A percentile compares a stretch with the other conserved stretches of the same genome.
These are phyloP conservation scores for Ganaspis brasiliensis DNA, from an alignment of 2,888 invertebrate species.

Conservation along the genomic window DNA sequence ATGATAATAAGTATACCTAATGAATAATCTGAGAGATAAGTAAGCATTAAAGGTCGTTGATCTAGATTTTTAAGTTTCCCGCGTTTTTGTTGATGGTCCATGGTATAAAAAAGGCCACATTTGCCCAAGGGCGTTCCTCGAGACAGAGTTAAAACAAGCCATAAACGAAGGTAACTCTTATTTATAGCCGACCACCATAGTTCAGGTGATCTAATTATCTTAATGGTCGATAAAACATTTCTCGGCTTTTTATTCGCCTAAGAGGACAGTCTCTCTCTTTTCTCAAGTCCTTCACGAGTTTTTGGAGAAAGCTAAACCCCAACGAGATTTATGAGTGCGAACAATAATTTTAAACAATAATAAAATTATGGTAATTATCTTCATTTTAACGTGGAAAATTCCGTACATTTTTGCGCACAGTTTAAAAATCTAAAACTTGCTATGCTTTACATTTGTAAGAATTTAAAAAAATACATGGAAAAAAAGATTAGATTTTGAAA, in stretches of 20 bases:
- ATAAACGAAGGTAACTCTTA: slow-evolving; percentile 35
- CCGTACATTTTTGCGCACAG: no score
- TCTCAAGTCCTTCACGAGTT: slow-evolving; percentile 22
- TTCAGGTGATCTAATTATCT: slow-evolving; percentile 37
- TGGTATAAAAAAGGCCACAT: slow-evolving; percentile 12
- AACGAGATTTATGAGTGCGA: slow-evolving; percentile 24
- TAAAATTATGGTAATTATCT: slow-evolving; percentile 2
- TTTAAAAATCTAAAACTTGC: no score
- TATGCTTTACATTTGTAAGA: no score
- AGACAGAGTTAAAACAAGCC: slow-evolving; percentile 29
- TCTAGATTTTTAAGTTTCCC: background rate
- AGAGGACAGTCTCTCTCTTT: slow-evolving; percentile 32
- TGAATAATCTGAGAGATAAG: background rate
- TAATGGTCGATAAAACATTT: slow-evolving; percentile 39
- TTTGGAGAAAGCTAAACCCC: background rate
- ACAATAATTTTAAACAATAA: slow-evolving; percentile 14
- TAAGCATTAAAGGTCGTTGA: background rate
- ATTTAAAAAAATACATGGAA: no score
- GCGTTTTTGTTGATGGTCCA: slow-evolving; percentile 10
- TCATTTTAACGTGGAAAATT: no score
- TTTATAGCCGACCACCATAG: slow-evolving; percentile 38
- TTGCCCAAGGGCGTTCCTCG: slow-evolving; percentile 33
- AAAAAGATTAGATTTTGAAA: no score
- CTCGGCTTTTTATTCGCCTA: slow-evolving; percentile 21
- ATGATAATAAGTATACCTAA: no score